Evolutionary conservation across 2,888 invertebrate genomes (phyloP).

Genomic region (Orthosia incerta): DNA sequence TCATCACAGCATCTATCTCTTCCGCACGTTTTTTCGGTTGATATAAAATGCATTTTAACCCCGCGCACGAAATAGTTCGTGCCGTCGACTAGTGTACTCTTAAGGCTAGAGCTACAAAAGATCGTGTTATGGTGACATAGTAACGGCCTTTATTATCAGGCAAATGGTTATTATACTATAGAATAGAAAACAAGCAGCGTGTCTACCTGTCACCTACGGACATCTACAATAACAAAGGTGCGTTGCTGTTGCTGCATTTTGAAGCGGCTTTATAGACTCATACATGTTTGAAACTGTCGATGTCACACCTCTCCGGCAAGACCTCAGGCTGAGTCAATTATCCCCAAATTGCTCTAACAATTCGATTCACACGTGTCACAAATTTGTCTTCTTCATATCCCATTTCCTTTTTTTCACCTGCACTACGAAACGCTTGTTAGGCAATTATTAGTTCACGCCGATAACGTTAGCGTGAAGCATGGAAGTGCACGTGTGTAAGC

Average conservation of each 20-base stretch:
- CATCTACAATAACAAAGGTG: too few relatives aligned
- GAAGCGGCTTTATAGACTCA: background rate
- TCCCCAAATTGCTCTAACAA: slow-evolving; percentile 5
- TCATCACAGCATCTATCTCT: too few relatives aligned
- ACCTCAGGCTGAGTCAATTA: background rate
- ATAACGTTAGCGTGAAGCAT: slow-evolving; percentile 33
- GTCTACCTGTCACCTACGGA: too few relatives aligned
- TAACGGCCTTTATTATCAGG: background rate
- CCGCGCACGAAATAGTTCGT: too few relatives aligned
- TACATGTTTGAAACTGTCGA: background rate
- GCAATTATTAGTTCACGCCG: slow-evolving; percentile 46
- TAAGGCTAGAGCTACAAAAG: background rate
- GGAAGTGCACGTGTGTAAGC: slow-evolving; percentile 46
- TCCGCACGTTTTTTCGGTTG: too few relatives aligned
- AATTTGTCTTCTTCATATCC: slow-evolving; percentile 20
- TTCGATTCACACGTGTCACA: background rate
- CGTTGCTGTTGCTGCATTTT: too few relatives aligned
- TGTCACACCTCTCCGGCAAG: background rate
- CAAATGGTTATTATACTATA: too few relatives aligned
- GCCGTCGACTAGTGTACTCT: too few relatives aligned
- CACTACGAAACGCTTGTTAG: slow-evolving; percentile 33
- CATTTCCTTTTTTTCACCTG: slow-evolving; percentile 1
- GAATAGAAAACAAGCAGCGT: too few relatives aligned
- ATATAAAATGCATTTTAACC: too few relatives aligned
- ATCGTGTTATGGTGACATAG: background rate